A percentile compares a stretch with the other conserved stretches of the same genome.
These are phyloP conservation scores for Gadus chalcogrammus DNA, from an alignment of 2,113 vertebrate genomes.

Conservation along the genomic window DNA sequence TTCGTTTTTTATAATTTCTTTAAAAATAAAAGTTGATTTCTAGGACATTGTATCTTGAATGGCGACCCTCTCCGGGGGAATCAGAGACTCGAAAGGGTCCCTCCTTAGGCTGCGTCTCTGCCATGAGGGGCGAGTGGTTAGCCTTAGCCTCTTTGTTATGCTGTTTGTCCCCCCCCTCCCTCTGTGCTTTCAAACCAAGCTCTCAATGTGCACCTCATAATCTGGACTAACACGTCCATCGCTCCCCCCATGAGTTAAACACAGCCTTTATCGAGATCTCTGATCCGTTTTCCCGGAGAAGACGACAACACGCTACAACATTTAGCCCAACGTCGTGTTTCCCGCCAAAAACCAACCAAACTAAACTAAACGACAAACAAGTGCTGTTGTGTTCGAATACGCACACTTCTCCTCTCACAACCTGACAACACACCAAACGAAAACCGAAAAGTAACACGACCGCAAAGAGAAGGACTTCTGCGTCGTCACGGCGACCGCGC, in stretches of 20 bases:
- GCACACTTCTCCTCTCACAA: constrained; percentile 50
- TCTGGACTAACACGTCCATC: not conserved
- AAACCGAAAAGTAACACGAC: constrained; percentile 50
- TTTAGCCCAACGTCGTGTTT: constrained; percentile 35
- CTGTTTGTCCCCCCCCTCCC: not conserved
- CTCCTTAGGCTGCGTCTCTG: constrained; percentile 59
- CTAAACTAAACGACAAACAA: constrained; percentile 36
- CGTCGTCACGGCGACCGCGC: constrained; percentile 24
- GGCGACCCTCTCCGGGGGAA: constrained; percentile 41
- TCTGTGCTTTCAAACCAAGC: too few species aligned
- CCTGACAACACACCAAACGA: constrained; percentile 54
- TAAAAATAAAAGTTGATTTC: constrained; percentile 17
- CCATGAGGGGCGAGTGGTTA: constrained; percentile 33
- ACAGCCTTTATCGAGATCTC: constrained; percentile 53
- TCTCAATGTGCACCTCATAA: too few species aligned
- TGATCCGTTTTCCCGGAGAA: constrained; percentile 41
- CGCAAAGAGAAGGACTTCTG: constrained; percentile 33
- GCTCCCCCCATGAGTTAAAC: constrained; percentile 41
- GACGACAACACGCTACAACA: constrained; percentile 49
- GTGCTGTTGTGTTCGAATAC: constrained; percentile 57
- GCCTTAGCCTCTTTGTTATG: not conserved
- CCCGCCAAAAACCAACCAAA: constrained; percentile 18
- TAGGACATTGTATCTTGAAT: constrained; percentile 51
- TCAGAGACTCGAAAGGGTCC: constrained; percentile 68
- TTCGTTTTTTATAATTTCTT: too few species aligned